Evolutionary conservation across 2,797 vertebrate genomes (phyloP), one percentile per base, ranked within the genome.

Genomic region (Rallus crepitans): DNA sequence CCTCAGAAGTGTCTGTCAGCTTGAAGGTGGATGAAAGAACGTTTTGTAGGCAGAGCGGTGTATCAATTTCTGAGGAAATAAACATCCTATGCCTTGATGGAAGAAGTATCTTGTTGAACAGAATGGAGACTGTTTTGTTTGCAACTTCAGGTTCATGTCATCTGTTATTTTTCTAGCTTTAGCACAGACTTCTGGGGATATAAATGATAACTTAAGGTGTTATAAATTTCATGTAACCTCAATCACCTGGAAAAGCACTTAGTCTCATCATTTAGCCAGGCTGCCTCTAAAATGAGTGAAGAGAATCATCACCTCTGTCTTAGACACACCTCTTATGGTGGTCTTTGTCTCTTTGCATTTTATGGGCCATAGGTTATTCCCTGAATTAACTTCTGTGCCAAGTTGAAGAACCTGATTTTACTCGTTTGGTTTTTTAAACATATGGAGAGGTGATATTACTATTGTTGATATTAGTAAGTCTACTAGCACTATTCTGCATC

Each of bases 1-100:
- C 9, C 56, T 48, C 27, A 30, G 48, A 66, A 50, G 11, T 4
- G 21, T 52, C 24, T 71, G 42, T 17, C 59, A 48, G 52, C 30
- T 75, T 76, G n/a, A 76, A 57, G 47, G 27, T 40, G 55, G 28
- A 39, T 86, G 35, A 85, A 60, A 37, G 24, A 35, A 39, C 20
- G 63, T 35, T 13, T 30, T 45, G 39, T 1, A 33, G 60, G 27
- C n/a, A 45, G 40, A 72, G 19, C n/a, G 9, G 4, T 63, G 35
- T 15, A 9, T 6, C 9, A 25, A 3, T 37, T 52, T 47, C 35
- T 66, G 40, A 25, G 14, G 6, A n/a, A 60, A 81, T 31, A 64
- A 15, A 6, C 23, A 11, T n/a, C 0, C 1, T 47, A 61, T 35
- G n/a, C 28, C 8, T 13, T 12, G 18, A 15, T 47, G 23, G 23